Base-by-base conservation (phyloP, 2,797 vertebrate species). In the Parotocinclus haroldoi region DNA sequence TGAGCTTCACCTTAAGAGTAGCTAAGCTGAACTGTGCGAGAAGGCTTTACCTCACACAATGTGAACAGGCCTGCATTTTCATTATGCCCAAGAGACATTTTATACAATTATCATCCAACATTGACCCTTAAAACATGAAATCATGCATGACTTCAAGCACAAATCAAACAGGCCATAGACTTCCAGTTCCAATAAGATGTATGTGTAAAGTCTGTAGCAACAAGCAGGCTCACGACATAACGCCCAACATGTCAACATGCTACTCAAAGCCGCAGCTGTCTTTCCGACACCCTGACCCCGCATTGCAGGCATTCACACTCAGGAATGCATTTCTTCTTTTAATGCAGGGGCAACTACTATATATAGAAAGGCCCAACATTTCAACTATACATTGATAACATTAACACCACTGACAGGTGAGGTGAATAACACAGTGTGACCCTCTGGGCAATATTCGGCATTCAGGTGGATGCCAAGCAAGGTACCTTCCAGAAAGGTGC, bases 181-280 rank as follows among this genome's bases (percentile, higher is more conserved):
- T 36, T 36, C 1, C 19, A 60, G n/a, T 12, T 27, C 36, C 46
- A 52, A 57, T 11, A 14, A 10, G 9, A 52, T 40, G 18, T 10
- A 38, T 13, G 13, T 52, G 12, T 46, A 40, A 18, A 58, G 40
- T 40, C 3, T 27, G 53, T 19, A 45, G 39, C 7, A 16, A 44
- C 50, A 60, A 38, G 14, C 58, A 55, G 48, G 17, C 45, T 44
- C 9, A 27, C 63, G 61, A 65, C 37, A 71, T 59, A 36, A 60
- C 78, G 76, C 82, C 80, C 72, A 81, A 69, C 78, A 78, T 82
- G 78, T 84, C 80, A 86, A 79, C 81, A 61, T 63, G 54, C 48
- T 61, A 49, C 68, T 78, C 36, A 64, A 72, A 72, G 65, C 62
- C 39, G 59, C 87, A 86, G 86, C 83, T 88, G 87, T 83, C 77